Base-by-base conservation (phyloP, 2,113 vertebrate species). In the Siniperca chuatsi region DNA sequence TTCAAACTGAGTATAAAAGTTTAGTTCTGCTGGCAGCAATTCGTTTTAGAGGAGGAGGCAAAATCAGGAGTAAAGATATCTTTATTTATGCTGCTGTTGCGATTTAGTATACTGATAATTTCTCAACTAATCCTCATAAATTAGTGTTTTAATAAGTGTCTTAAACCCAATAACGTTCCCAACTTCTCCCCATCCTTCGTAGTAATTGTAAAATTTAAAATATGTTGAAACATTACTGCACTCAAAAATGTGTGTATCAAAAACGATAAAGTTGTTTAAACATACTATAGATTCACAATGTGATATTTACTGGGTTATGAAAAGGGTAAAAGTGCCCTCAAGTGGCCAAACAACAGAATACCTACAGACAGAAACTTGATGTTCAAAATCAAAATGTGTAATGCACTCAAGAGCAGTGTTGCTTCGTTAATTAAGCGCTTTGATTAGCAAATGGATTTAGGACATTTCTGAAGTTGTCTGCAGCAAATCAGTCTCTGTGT, bases 341-440 rank as follows among this genome's bases (percentile, higher is more conserved):
- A 58, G 88, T 89, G 89, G 82, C 70, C 66, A 69, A 71, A 77
- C 40, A 23, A 9, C 25, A 79, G 20, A 78, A 71, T 21, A 29
- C 55, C 3, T 21, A 8, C 57, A 79, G 4, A 48, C 10, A 69
- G 42, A 4, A 42, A 23, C 1, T 70, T 23, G 5, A 52, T 48
- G 15, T 50, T 50, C 46, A 37, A 1, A n/a, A 54, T 40, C 20
- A 10, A 64, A 46, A 75, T 42, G 50, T 58, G 20, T 29, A 16
- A 57, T 18, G 2, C 5, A 23, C 0, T 68, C 4, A 68, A 46
- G 33, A 16, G 8, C 60, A 15, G 57, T 21, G 20, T 11, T n/a
- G 0, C 29, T 54, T 25, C 10, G 21, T 20, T 29, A 10, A 55
- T 40, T 20, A 46, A 10, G 4, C 20, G 37, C 7, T 35, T n/a